A percentile compares a stretch with the other conserved stretches of the same genome.
phyloP scores from a whole-genome alignment of 2,797 vertebrate genomes.

The Sebastes hopkinsi region DNA sequence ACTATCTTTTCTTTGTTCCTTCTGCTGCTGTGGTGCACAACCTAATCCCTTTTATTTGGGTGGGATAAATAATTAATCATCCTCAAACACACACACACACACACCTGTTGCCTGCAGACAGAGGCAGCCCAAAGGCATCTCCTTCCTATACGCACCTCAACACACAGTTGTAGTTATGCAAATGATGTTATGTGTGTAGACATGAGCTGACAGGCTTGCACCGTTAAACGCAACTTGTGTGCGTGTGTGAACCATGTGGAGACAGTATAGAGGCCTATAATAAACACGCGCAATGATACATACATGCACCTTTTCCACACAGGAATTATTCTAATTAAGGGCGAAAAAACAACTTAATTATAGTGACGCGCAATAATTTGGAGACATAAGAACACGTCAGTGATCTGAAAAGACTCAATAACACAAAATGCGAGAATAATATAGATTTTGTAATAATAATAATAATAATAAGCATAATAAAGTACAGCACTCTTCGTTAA shows the following conservation, averaged over 20 bases:
- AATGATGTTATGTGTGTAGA: slow-evolving; percentile 37
- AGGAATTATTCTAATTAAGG: neutral
- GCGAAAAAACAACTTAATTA: neutral
- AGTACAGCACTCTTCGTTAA: neutral
- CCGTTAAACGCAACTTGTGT: slow-evolving; percentile 12
- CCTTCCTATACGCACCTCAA: neutral
- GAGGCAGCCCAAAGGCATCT: neutral
- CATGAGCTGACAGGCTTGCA: neutral
- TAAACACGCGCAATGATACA: neutral
- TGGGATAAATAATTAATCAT: slow-evolving; percentile 62
- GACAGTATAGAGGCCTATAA: neutral
- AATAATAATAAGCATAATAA: neutral
- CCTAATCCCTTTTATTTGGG: slow-evolving; percentile 42
- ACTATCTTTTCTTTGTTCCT: slow-evolving; percentile 20
- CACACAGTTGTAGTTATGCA: slow-evolving; percentile 45
- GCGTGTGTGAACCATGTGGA: neutral
- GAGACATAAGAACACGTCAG: neutral
- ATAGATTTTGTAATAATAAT: neutral
- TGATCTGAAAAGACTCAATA: neutral
- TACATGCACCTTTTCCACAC: neutral
- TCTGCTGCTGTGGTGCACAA: slow-evolving; percentile 22
- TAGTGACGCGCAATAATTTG: neutral
- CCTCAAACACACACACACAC: slow-evolving; percentile 22
- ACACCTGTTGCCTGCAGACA: slow-evolving; percentile 58
- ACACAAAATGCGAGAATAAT: neutral